Evolutionary conservation across 2,797 vertebrate genomes (phyloP).

Genomic region (Pygocentrus nattereri): DNA sequence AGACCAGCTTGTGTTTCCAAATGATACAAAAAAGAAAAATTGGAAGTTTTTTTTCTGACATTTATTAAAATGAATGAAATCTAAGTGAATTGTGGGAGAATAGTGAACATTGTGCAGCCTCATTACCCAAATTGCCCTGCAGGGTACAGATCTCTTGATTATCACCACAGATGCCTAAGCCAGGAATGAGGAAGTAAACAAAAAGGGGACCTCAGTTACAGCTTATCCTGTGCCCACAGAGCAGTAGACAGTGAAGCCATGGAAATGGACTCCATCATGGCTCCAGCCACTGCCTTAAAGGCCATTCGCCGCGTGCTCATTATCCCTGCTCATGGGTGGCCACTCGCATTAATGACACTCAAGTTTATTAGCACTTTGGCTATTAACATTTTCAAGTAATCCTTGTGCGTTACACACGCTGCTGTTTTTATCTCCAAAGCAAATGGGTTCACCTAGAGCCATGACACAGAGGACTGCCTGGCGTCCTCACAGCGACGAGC

Average conservation of each 20-base stretch:
- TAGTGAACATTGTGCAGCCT: constrained; percentile 18
- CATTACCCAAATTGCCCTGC: constrained; percentile 51
- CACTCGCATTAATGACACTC: constrained; percentile 26
- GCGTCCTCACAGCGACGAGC: background rate
- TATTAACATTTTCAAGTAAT: constrained; percentile 43
- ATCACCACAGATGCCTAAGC: constrained; percentile 56
- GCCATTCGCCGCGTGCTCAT: constrained; percentile 43
- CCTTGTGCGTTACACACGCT: constrained; percentile 8
- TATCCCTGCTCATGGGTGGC: constrained; percentile 38
- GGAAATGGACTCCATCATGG: constrained; percentile 45
- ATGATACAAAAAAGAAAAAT: background rate
- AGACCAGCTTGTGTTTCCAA: background rate
- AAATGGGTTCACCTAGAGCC: constrained; percentile 30
- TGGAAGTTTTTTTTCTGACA: background rate
- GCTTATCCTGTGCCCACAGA: constrained; percentile 56
- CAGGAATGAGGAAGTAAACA: constrained; percentile 57
- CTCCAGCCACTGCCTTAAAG: constrained; percentile 36
- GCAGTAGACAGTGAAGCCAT: constrained; percentile 52
- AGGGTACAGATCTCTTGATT: constrained; percentile 62
- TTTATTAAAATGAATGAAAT: constrained; percentile 19
- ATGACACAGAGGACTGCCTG: constrained; percentile 8
- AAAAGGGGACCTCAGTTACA: constrained; percentile 53
- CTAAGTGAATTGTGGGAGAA: constrained; percentile 26
- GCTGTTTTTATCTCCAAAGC: constrained; percentile 18
- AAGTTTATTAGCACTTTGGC: constrained; percentile 34